Evolutionary conservation across 1,140 invertebrate species (phyloP).

Genomic region (Pseudomyrmex concolor): DNA sequence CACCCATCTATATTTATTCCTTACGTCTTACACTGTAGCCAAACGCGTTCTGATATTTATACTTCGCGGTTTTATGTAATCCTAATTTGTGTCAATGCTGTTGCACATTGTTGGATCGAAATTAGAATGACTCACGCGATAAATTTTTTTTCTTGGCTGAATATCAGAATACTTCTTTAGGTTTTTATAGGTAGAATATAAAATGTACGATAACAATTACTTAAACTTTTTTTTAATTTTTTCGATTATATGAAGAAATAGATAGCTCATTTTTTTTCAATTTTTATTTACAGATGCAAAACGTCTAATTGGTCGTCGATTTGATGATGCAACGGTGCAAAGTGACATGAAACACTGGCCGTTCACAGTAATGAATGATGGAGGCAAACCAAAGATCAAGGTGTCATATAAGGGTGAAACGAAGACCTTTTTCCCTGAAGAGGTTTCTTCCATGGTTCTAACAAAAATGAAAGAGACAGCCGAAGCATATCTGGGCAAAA

Average conservation of each 20-base stretch:
- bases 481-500: conserved; percentile 86
- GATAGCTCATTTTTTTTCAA: conserved; percentile 18
- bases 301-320: conserved; percentile 85
- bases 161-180: background rate
- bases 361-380: conserved; percentile 89
- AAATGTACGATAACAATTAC: conserved; percentile 3
- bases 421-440: conserved; percentile 80
- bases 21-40: background rate
- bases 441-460: conserved; percentile 85
- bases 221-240: conserved; percentile 6
- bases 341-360: conserved; percentile 92
- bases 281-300: conserved; percentile 78
- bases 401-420: conserved; percentile 86
- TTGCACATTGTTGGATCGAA: background rate
- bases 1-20: background rate
- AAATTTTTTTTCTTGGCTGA: background rate
- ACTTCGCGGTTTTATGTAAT: conserved; percentile 39
- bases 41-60: background rate
- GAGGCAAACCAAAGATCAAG: conserved; percentile 89
- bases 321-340: conserved; percentile 89
- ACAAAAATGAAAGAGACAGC: conserved; percentile 90
- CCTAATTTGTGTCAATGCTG: conserved; percentile 31
- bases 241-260: conserved; percentile 12
- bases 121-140: conserved; percentile 29
- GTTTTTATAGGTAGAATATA: background rate